A percentile compares a stretch with the other conserved stretches of the same genome.
These are phyloP conservation scores for Xenentodon cancila DNA, from an alignment of 2,797 vertebrate species.

Conservation along the genomic window DNA sequence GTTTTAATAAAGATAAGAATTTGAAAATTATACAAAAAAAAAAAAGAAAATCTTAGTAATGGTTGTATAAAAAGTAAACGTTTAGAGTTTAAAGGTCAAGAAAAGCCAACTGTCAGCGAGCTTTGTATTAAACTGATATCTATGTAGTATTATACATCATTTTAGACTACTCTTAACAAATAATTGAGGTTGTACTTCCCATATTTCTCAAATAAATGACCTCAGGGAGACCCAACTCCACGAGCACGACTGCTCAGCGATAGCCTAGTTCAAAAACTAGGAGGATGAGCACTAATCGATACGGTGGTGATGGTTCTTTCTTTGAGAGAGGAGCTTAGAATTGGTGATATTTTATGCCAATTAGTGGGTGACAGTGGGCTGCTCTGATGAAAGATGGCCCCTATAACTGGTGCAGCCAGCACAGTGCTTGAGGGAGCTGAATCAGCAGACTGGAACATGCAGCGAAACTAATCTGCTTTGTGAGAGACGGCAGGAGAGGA, in stretches of 20 bases:
- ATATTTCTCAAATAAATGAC: conserved; percentile 22
- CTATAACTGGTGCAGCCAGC: conserved; percentile 74
- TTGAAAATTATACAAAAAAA: no score
- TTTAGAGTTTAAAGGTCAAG: neutral
- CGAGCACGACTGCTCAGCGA: conserved; percentile 41
- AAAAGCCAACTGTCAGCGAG: neutral
- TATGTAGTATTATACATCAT: neutral
- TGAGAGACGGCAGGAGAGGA: conserved; percentile 78
- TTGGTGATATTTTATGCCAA: conserved; percentile 88
- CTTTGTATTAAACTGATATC: neutral
- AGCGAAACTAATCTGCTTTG: conserved; percentile 80
- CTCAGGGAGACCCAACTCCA: conserved; percentile 13
- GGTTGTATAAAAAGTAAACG: no score
- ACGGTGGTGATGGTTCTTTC: conserved; percentile 66
- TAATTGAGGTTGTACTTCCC: neutral
- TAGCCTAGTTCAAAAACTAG: conserved; percentile 50
- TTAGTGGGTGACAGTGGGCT: conserved; percentile 81
- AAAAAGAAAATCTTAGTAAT: no score
- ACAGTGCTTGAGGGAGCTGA: conserved; percentile 79
- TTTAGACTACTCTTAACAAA: neutral
- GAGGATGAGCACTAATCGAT: conserved; percentile 66
- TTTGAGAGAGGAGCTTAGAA: conserved; percentile 70
- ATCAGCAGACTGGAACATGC: conserved; percentile 81
- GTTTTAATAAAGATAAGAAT: no score
- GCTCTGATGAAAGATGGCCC: conserved; percentile 78